These are phyloP conservation scores for Sylvilagus floridanus DNA, from an alignment of 2,797 vertebrate genomes.

Conservation along the genomic window DNA sequence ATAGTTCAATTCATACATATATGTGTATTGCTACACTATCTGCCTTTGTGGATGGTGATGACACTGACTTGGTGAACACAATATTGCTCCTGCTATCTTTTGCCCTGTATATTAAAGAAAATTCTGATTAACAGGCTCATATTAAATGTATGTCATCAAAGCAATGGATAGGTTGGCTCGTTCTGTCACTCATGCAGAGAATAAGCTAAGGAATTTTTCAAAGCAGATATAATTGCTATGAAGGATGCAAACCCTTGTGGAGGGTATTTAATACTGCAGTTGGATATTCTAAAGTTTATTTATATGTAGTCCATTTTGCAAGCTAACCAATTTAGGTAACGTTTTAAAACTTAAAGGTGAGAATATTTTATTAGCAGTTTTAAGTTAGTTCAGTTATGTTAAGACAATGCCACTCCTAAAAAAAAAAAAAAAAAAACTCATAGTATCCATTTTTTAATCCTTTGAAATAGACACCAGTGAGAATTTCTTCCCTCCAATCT, in stretches of 20 bases:
- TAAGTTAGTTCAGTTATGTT: not conserved
- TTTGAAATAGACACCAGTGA: not conserved
- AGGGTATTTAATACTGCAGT: not conserved
- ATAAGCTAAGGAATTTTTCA: not conserved
- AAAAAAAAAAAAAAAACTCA: no score
- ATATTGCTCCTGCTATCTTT: not conserved
- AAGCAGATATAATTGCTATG: not conserved
- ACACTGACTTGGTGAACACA: not conserved
- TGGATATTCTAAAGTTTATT: not conserved
- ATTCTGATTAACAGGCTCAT: not conserved
- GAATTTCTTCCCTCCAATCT: not conserved
- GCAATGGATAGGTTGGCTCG: not conserved
- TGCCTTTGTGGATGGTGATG: not conserved
- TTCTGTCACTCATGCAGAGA: not conserved
- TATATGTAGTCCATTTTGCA: not conserved
- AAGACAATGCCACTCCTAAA: not conserved
- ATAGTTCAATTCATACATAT: no score
- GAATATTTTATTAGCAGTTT: not conserved
- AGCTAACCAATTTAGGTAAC: not conserved
- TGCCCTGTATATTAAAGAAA: not conserved
- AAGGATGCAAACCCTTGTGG: not conserved
- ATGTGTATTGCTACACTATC: not conserved
- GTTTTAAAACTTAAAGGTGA: slow-evolving; percentile 3
- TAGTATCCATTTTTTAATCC: not conserved
- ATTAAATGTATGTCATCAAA: not conserved